These are phyloP conservation scores for Spinus pinus DNA, from an alignment of 2,797 vertebrate genomes.

Conservation along the genomic window DNA sequence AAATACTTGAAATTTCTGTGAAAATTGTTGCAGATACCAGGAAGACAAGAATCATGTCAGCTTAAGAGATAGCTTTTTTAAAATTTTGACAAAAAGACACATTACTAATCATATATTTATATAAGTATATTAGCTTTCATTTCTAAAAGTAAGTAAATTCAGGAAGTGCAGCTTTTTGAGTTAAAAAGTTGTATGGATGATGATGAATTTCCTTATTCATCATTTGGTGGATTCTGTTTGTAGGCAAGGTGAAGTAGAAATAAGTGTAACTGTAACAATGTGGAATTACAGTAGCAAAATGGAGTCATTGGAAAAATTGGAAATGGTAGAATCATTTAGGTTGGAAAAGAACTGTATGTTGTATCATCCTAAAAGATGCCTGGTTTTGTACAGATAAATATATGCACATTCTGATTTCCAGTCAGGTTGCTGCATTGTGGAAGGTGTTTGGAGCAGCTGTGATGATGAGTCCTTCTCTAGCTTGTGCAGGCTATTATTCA, in stretches of 20 bases:
- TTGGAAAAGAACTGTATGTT: neutral
- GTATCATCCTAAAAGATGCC: neutral
- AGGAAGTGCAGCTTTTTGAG: neutral
- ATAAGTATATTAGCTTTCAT: neutral
- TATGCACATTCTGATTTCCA: neutral
- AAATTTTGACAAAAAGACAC: neutral
- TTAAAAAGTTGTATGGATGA: neutral
- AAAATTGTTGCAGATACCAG: neutral
- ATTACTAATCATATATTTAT: neutral
- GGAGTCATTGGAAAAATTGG: neutral
- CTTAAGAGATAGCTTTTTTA: neutral
- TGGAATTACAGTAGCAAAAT: neutral
- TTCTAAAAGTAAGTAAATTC: neutral
- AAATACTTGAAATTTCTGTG: neutral
- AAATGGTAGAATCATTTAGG: neutral
- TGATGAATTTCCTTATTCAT: neutral
- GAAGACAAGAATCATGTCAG: neutral
- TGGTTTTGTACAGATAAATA: neutral
- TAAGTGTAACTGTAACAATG: neutral
- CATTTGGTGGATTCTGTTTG: neutral
- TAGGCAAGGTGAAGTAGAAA: neutral
- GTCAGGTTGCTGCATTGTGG: neutral
- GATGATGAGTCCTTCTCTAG: neutral
- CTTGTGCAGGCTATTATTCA: neutral
- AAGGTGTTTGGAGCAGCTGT: neutral